Conservation (phyloP, 2,113 vertebrate species). For the Pelecanoides urinatrix region DNA sequence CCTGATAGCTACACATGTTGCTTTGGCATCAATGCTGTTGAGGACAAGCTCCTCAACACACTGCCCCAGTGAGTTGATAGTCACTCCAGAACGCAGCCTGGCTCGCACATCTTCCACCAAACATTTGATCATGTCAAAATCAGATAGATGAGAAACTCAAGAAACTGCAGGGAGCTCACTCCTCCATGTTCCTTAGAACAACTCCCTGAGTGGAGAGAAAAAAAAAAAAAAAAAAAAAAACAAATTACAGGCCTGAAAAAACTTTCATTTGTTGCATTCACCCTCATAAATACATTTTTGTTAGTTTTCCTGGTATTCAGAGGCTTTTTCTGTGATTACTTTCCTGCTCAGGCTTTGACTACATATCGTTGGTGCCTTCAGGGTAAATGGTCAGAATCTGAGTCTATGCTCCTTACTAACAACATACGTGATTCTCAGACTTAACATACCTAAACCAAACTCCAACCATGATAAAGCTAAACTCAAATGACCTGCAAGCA, state of each 20-base stretch:
- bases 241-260: not conserved
- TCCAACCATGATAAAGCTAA: accelerated
- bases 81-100: conserved; percentile 86
- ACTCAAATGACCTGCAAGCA: not conserved
- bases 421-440: not conserved
- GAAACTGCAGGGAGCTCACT: not conserved
- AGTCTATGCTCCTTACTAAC: not conserved
- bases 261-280: not conserved
- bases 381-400: not conserved
- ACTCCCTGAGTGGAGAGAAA: not conserved
- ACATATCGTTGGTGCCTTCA: not conserved
- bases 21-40: conserved; percentile 90
- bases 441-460: not conserved
- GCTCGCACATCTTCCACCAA: conserved; percentile 82
- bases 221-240: not conserved
- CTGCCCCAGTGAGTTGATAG: conserved; percentile 83
- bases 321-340: not conserved
- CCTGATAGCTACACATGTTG: conserved; percentile 89
- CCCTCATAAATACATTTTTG: not conserved
- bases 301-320: not conserved
- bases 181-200: not conserved
- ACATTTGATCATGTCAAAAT: conserved; percentile 82
- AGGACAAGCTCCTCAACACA: conserved; percentile 93
- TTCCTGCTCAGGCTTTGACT: not conserved
- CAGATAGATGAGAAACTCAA: not conserved